A percentile compares a stretch with the other conserved stretches of the same genome.
These are phyloP conservation scores for Pseudomugil tenellus DNA, from an alignment of 2,797 vertebrate genomes.

Conservation along the genomic window DNA sequence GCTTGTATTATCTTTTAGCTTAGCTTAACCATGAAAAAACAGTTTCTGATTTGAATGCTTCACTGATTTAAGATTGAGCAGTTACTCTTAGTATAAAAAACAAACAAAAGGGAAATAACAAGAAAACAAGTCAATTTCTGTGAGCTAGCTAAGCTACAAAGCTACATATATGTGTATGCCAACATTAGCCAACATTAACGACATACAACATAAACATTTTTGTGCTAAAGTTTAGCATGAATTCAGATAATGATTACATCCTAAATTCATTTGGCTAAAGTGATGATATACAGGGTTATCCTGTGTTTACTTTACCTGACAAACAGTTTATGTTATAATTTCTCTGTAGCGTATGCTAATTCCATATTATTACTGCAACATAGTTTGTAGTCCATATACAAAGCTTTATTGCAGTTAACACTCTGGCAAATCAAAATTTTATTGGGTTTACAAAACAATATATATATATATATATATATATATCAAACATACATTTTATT, in stretches of 20 bases:
- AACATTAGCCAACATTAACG: not conserved
- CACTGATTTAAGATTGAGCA: no score
- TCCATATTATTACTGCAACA: not conserved
- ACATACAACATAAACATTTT: not conserved
- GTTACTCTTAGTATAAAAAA: not conserved
- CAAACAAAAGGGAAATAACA: not conserved
- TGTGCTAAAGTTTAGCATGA: not conserved
- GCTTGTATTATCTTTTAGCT: not conserved
- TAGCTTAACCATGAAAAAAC: not conserved
- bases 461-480: no score
- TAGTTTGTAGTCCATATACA: not conserved
- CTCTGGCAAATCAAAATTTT: slow-evolving; percentile 40
- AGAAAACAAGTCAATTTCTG: no score
- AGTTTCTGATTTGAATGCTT: no score
- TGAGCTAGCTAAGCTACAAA: no score
- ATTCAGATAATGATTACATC: not conserved
- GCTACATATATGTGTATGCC: not conserved
- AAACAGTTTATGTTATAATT: no score
- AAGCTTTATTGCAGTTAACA: not conserved
- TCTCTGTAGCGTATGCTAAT: not conserved
- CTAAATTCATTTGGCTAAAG: not conserved
- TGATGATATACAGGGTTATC: no score
- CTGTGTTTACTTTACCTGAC: not conserved
- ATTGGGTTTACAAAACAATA: slow-evolving; percentile 58
- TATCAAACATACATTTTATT: slow-evolving; percentile 68